A percentile compares a stretch with the other conserved stretches of the same genome.
Conservation (phyloP, 1,140 invertebrate species). For the Macrobrachium rosenbergii region DNA sequence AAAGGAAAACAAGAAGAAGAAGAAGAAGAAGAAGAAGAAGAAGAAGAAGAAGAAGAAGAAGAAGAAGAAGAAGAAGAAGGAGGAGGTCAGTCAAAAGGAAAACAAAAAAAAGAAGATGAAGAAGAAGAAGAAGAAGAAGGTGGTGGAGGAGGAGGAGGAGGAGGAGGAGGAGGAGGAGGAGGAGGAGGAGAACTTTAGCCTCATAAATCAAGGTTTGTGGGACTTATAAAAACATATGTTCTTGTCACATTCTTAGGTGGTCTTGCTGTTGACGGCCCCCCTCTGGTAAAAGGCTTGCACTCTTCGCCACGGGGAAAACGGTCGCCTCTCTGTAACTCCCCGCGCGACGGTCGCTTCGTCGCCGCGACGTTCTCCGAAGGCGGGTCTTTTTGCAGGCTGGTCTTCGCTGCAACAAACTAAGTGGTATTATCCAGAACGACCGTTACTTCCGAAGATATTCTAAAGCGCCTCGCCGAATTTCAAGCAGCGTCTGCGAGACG, state of each 20-base stretch:
- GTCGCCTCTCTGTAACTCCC: background rate
- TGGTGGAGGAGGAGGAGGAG: no score
- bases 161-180: no score
- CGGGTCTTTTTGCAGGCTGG: no score
- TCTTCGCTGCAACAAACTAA: background rate
- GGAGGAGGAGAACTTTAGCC: background rate
- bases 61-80: no score
- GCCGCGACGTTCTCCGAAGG: background rate
- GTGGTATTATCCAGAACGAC: background rate
- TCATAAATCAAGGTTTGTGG: constrained; percentile 27
- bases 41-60: no score
- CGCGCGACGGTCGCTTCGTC: background rate
- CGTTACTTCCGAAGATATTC: no score
- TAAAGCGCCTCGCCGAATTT: background rate
- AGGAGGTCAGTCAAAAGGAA: no score
- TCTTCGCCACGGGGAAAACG: background rate
- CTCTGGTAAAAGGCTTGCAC: background rate
- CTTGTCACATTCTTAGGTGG: constrained; percentile 35
- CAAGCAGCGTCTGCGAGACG: background rate
- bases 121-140: no score
- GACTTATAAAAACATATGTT: constrained; percentile 8
- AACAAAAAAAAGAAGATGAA: no score
- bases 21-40: no score
- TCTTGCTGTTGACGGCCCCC: constrained; percentile 36
- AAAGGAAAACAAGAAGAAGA: no score